phyloP scores from a whole-genome alignment of 2,113 vertebrate species.

The Ciconia maguari region DNA sequence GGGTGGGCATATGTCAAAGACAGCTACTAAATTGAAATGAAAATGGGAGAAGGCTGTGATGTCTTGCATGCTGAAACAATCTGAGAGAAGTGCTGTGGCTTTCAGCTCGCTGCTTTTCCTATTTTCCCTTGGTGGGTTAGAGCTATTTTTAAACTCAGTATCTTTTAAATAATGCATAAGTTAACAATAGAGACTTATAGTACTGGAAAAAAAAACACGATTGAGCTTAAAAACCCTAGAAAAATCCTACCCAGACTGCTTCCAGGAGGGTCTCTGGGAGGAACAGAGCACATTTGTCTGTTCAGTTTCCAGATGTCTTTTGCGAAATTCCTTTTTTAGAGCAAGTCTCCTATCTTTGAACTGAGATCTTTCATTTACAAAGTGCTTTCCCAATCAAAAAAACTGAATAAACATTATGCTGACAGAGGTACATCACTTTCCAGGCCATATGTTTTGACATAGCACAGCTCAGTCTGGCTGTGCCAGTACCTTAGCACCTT shows the following conservation, averaged over 20 bases:
- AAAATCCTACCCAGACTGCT: constrained; percentile 27
- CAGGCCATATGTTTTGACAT: neutral
- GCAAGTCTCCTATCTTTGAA: neutral
- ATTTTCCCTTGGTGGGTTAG: constrained; percentile 10
- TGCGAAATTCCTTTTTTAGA: constrained; percentile 9
- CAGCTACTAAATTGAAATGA: neutral
- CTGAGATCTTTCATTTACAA: neutral
- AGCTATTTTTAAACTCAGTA: constrained; percentile 62
- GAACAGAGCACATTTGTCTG: constrained; percentile 25
- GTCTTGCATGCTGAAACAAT: constrained; percentile 13
- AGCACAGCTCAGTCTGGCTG: neutral
- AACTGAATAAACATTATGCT: neutral
- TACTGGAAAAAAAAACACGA: constrained; percentile 9
- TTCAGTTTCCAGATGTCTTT: constrained; percentile 14
- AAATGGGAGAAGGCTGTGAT: neutral
- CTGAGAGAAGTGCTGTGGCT: neutral
- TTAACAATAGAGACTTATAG: constrained; percentile 57
- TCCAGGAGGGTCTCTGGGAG: constrained; percentile 32
- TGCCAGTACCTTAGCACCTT: neutral
- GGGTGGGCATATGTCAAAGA: constrained; percentile 3
- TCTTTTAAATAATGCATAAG: constrained; percentile 67
- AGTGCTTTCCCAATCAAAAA: neutral
- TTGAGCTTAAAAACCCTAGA: neutral
- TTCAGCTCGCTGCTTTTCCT: constrained; percentile 28
- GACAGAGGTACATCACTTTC: neutral